Conservation (phyloP, 2,797 vertebrate species). For the Odontamblyopus rebecca region DNA sequence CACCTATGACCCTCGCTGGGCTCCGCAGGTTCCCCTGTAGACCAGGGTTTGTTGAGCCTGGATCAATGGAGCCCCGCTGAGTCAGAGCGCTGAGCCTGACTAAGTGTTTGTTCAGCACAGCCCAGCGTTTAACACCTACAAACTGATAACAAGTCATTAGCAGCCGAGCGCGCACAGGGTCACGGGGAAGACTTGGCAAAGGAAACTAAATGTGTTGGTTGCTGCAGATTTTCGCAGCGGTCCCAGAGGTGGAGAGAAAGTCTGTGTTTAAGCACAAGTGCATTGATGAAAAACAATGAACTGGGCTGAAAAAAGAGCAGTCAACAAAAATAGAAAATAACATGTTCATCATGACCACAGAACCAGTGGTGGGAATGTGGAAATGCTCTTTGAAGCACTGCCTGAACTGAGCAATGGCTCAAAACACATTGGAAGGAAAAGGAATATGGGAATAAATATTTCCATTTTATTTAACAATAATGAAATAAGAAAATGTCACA, state of each 20-base stretch:
- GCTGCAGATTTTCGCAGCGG: not conserved
- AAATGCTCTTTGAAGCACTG: not conserved
- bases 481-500: too few relatives aligned
- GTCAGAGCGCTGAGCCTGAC: not conserved
- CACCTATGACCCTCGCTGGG: too few relatives aligned
- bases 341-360: not conserved
- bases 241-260: not conserved
- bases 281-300: not conserved
- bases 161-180: not conserved
- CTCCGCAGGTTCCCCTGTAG: not conserved
- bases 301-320: not conserved
- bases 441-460: too few relatives aligned
- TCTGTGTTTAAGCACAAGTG: constrained; percentile 1
- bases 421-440: too few relatives aligned
- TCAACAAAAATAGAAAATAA: not conserved
- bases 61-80: constrained; percentile 10
- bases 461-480: too few relatives aligned
- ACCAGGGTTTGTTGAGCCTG: not conserved
- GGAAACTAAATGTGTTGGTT: not conserved
- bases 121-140: constrained; percentile 1
- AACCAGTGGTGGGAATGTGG: not conserved
- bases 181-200: not conserved
- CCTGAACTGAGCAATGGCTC: too few relatives aligned
- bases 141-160: constrained; percentile 10
- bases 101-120: constrained; percentile 7